Evolutionary conservation across 2,113 vertebrate genomes (phyloP), one percentile per base, ranked within the genome.

Genomic region (Pagrus major): DNA sequence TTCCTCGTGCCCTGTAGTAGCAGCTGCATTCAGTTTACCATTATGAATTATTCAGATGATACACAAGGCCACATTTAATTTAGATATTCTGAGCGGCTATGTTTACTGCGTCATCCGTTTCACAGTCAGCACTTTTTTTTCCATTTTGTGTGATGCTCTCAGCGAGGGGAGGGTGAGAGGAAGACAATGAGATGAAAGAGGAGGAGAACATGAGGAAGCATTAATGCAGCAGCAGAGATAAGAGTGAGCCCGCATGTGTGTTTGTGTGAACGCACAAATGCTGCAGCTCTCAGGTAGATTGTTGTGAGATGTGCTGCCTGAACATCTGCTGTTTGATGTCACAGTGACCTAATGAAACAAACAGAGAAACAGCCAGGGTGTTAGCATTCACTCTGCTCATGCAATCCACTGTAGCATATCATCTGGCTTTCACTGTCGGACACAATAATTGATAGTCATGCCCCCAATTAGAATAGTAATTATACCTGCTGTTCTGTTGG

Each of bases 51-150:
- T 94, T 94, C 80, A 94, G 51, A 25, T 6, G 63, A 89, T 86
- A 85, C 84, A 91, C 89, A 89, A 88, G 84, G 87, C 77, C 83
- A 72, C 84, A 88, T 92, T 93, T 92, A 88, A 93, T 94, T 94
- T 90, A 88, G 84, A 88, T 86, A 84, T 93, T 91, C 88, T 85
- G 83, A 87, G 81, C 76, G 44, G 60, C 82, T 80, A 66, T 88
- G 89, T 89, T 91, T 84, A 80, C 88, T 77, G 88, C 80, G 59
- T 90, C 91, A 90, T 90, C 85, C 76, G 33, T 68, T 81, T 88
- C 81, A 65, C 71, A 79, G 91, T 94, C 93, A 93, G 94, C 93
- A 92, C 59, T 92, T 92, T 90, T 75, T 75, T 77, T 59, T n/a
- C 10, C 27, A n/a, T 75, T 86, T 68, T 52, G 63, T 58, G 71